Conservation (phyloP, 1,140 invertebrate genomes). For the Pissodes strobi region DNA sequence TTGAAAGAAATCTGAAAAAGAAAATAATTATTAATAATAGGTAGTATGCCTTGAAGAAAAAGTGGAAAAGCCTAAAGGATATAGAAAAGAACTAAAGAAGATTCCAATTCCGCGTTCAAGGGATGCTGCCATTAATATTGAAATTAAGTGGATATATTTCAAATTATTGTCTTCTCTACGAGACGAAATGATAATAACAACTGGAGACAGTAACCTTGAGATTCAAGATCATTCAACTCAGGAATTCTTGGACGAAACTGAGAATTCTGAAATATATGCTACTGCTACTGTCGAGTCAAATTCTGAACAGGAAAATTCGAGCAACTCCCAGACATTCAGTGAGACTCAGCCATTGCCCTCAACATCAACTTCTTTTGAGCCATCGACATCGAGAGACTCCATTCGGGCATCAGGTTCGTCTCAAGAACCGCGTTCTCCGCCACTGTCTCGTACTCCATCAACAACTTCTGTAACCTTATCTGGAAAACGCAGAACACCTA, state of each 20-base stretch:
- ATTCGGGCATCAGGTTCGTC: too few relatives aligned
- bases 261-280: neutral
- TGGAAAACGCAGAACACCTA: neutral
- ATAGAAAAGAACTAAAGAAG: neutral
- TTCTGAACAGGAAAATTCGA: neutral
- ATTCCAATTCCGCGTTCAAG: neutral
- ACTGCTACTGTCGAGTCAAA: neutral
- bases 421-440: neutral
- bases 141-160: too few relatives aligned
- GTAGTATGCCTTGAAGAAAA: neutral
- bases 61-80: too few relatives aligned
- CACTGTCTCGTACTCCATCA: neutral
- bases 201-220: neutral
- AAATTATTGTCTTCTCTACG: too few relatives aligned
- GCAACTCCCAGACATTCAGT: neutral
- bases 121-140: too few relatives aligned
- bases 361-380: neutral
- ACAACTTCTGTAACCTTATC: neutral
- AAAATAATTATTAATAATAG: neutral
- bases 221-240: neutral
- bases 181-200: neutral
- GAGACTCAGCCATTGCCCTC: neutral
- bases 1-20: neutral
- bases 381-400: neutral
- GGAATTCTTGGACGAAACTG: neutral